Conservation (phyloP, 2,888 invertebrate species). For the Drosophila neonasuta region DNA sequence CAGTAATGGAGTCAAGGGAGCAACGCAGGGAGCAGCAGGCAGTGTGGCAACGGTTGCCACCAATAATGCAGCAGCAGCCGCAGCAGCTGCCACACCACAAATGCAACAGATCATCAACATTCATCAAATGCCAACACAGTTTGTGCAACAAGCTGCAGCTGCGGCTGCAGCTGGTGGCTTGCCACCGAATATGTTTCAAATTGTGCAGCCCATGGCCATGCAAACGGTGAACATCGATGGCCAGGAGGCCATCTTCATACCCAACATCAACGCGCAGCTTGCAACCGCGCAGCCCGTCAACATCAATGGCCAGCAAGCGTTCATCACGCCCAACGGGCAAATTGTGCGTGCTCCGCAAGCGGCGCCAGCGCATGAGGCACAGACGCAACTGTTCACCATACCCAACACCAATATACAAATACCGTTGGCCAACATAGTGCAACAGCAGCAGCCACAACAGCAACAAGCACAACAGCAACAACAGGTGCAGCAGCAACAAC, state of each 20-base stretch:
- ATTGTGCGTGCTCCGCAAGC: constrained; percentile 87
- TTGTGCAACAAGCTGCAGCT: constrained; percentile 53
- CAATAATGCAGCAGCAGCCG: constrained; percentile 28
- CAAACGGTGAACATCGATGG: constrained; percentile 96
- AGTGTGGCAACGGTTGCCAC: constrained; percentile 40
- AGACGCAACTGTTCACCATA: constrained; percentile 84
- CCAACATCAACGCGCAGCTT: constrained; percentile 85
- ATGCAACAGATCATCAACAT: constrained; percentile 79
- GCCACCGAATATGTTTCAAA: constrained; percentile 81
- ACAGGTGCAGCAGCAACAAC: constrained; percentile 38
- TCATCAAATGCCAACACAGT: constrained; percentile 76
- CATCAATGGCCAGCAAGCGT: constrained; percentile 84
- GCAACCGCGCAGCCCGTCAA: constrained; percentile 83
- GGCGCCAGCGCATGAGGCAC: constrained; percentile 85
- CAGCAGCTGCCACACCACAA: constrained; percentile 50
- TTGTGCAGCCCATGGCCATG: constrained; percentile 87
- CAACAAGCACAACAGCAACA: constrained; percentile 55
- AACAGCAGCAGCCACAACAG: constrained; percentile 74
- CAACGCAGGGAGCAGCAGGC: constrained; percentile 36
- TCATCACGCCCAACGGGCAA: constrained; percentile 85
- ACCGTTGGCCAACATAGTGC: constrained; percentile 81
- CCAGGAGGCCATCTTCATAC: constrained; percentile 95
- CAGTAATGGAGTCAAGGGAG: constrained; percentile 55
- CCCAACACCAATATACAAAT: constrained; percentile 85
- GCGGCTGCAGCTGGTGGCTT: constrained; percentile 40